phyloP scores from a whole-genome alignment of 2,888 invertebrate genomes.

The Euclidia mi region DNA sequence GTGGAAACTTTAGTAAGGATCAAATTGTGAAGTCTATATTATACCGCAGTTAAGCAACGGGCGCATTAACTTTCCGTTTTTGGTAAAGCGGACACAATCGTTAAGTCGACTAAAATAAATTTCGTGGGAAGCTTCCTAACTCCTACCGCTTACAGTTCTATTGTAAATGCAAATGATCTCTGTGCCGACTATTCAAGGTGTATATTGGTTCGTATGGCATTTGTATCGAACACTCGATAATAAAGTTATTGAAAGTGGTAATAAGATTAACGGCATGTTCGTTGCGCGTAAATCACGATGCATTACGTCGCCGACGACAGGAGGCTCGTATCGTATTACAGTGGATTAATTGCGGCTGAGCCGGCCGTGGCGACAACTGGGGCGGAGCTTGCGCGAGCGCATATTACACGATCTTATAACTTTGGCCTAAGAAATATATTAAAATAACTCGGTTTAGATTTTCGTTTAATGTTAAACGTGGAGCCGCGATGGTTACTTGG shows the following conservation, averaged over 20 bases:
- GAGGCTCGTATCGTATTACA: slow-evolving; percentile 86
- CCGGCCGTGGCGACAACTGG: slow-evolving; percentile 75
- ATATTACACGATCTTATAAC: slow-evolving; percentile 48
- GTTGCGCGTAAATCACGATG: slow-evolving; percentile 87
- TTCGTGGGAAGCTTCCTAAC: slow-evolving; percentile 83
- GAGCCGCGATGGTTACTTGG: slow-evolving; percentile 65
- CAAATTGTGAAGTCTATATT: slow-evolving; percentile 69
- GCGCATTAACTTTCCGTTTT: slow-evolving; percentile 80
- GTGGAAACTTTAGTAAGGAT: slow-evolving; percentile 62
- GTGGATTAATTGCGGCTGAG: slow-evolving; percentile 85
- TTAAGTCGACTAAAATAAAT: slow-evolving; percentile 86
- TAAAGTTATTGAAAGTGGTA: slow-evolving; percentile 90
- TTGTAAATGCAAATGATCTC: slow-evolving; percentile 68
- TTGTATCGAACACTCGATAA: slow-evolving; percentile 76
- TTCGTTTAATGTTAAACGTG: slow-evolving; percentile 55
- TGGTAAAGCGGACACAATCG: slow-evolving; percentile 80
- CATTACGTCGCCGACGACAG: slow-evolving; percentile 88
- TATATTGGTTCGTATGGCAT: slow-evolving; percentile 73
- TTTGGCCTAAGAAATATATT: slow-evolving; percentile 30
- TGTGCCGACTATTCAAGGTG: slow-evolving; percentile 71
- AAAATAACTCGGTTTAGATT: slow-evolving; percentile 25
- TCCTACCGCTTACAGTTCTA: slow-evolving; percentile 64
- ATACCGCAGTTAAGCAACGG: slow-evolving; percentile 76
- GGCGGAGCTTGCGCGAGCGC: slow-evolving; percentile 69
- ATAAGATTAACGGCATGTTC: slow-evolving; percentile 88